These are phyloP conservation scores for Tangara arthus DNA, from an alignment of 2,797 vertebrate species.

Conservation along the genomic window DNA sequence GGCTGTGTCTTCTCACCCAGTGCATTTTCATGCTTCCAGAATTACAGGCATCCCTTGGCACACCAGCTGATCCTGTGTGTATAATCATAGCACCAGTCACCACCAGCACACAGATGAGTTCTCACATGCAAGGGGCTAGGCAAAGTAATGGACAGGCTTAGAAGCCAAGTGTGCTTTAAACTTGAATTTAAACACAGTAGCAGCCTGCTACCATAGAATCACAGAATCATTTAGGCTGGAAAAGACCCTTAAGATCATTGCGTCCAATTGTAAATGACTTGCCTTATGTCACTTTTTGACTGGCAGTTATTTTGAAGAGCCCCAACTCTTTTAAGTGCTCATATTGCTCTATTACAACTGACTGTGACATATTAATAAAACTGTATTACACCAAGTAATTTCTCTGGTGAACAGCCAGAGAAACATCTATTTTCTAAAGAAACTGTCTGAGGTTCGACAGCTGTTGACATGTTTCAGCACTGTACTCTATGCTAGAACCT, in stretches of 20 bases:
- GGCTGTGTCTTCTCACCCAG: background rate
- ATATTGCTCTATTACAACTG: background rate
- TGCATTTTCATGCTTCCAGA: background rate
- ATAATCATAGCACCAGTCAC: background rate
- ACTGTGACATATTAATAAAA: background rate
- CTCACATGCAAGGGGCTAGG: background rate
- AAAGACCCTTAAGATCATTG: background rate
- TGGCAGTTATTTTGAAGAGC: background rate
- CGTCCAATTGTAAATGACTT: background rate
- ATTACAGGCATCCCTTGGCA: background rate
- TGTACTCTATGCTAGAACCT: background rate
- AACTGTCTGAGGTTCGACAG: background rate
- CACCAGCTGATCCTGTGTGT: background rate
- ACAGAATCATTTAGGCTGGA: background rate
- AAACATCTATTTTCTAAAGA: background rate
- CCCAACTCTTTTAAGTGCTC: background rate
- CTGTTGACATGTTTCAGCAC: background rate
- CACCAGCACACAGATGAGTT: background rate
- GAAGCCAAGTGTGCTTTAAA: background rate
- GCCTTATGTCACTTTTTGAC: background rate
- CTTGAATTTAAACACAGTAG: background rate
- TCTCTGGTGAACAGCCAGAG: background rate
- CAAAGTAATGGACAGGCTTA: background rate
- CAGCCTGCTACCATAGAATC: background rate
- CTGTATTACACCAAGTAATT: rapidly evolving